phyloP scores from a whole-genome alignment of 2,888 invertebrate species.

The Thysanoteuthis rhombus region DNA sequence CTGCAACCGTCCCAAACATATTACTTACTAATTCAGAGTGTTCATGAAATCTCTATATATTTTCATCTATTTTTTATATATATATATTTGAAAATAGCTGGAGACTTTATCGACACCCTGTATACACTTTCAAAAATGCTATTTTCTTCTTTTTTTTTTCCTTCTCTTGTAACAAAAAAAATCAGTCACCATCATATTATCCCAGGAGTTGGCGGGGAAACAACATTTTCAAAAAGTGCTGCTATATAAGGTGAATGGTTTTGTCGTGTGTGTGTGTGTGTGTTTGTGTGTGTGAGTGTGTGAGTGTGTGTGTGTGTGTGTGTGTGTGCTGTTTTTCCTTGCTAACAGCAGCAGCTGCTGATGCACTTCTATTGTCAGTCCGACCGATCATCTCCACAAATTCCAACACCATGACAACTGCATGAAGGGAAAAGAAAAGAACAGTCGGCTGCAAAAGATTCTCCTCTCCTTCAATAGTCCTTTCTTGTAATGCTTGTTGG shows the following conservation, averaged over 20 bases:
- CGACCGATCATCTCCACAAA: neutral
- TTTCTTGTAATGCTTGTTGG: slow-evolving; percentile 26
- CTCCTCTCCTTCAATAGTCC: slow-evolving; percentile 26
- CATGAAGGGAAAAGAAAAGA: neutral
- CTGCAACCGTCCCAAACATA: neutral
- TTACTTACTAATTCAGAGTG: too few species aligned
- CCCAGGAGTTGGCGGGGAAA: neutral
- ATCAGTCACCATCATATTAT: slow-evolving; percentile 12
- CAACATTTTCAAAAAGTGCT: neutral
- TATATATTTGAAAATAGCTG: too few species aligned
- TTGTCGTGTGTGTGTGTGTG: neutral
- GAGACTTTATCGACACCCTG: too few species aligned
- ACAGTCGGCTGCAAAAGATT: neutral
- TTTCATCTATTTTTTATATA: too few species aligned
- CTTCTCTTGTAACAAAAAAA: neutral
- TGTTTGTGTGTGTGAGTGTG: neutral
- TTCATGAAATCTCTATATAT: too few species aligned
- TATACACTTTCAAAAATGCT: neutral
- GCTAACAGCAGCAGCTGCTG: neutral
- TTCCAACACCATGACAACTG: neutral
- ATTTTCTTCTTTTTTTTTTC: neutral
- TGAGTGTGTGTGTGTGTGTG: neutral
- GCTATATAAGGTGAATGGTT: neutral
- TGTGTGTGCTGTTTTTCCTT: neutral
- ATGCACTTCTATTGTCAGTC: neutral